Evolutionary conservation across 2,888 invertebrate species (phyloP).

Genomic region (Callosobruchus maculatus): DNA sequence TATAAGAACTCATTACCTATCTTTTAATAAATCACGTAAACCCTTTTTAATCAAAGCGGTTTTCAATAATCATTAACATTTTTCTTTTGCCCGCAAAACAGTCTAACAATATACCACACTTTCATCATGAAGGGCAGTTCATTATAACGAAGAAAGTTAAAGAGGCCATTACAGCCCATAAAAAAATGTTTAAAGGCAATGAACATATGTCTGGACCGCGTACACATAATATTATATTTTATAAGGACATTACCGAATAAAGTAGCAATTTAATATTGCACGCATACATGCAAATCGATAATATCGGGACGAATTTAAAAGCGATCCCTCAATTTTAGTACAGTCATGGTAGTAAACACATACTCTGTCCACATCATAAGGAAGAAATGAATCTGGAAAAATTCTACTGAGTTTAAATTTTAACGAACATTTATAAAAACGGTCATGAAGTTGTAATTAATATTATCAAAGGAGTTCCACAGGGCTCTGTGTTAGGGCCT

Average conservation of each 20-base stretch:
- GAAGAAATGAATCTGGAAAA: too few relatives aligned
- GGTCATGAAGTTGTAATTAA: too few relatives aligned
- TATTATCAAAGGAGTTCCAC: too few relatives aligned
- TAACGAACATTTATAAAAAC: too few relatives aligned
- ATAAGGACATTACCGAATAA: conserved; percentile 23
- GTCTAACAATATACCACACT: not conserved
- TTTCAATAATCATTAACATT: not conserved
- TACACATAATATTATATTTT: conserved; percentile 27
- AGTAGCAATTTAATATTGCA: conserved; percentile 40
- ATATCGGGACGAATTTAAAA: conserved; percentile 32
- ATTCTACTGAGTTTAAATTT: too few relatives aligned
- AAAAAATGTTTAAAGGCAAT: conserved; percentile 16
- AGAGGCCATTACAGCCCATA: conserved; percentile 4
- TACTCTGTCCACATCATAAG: too few relatives aligned
- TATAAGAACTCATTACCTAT: too few relatives aligned
- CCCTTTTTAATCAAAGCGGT: not conserved
- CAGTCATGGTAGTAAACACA: not conserved
- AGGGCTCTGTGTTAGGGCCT: too few relatives aligned
- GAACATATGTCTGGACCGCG: conserved; percentile 15
- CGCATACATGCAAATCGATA: conserved; percentile 36
- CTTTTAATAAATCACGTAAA: too few relatives aligned
- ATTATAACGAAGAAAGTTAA: not conserved
- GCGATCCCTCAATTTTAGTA: conserved; percentile 7
- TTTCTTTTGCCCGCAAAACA: not conserved
- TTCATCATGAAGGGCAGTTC: not conserved